phyloP scores from a whole-genome alignment of 1,140 invertebrate species.

The Drosophila parabipectinata region DNA sequence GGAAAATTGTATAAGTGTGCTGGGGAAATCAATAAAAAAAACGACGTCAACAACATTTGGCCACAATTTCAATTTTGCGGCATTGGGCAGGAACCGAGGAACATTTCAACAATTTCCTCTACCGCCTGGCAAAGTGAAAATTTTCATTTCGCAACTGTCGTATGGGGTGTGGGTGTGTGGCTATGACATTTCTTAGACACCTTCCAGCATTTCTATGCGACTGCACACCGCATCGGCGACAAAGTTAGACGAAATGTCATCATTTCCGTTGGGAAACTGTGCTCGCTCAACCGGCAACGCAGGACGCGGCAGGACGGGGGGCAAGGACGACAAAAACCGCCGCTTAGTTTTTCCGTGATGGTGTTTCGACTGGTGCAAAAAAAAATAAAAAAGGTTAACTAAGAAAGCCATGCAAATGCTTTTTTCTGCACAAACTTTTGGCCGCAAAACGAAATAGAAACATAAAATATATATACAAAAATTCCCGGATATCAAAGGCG shows the following conservation, averaged over 20 bases:
- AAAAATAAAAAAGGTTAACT: slow-evolving; percentile 78
- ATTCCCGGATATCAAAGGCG: slow-evolving; percentile 46
- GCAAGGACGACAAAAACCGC: slow-evolving; percentile 23
- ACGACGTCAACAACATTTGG: slow-evolving; percentile 73
- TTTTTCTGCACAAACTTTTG: slow-evolving; percentile 51
- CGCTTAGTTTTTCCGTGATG: slow-evolving; percentile 52
- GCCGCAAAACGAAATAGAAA: slow-evolving; percentile 6
- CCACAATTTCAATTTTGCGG: slow-evolving; percentile 74
- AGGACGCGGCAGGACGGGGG: slow-evolving; percentile 4
- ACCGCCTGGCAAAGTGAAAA: slow-evolving; percentile 53
- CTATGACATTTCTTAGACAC: slow-evolving; percentile 66
- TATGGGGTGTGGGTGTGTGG: slow-evolving; percentile 22
- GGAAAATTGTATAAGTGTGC: slow-evolving; percentile 52
- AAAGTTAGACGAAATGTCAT: slow-evolving; percentile 83
- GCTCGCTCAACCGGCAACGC: slow-evolving; percentile 61
- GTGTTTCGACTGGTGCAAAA: slow-evolving; percentile 39
- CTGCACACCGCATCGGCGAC: slow-evolving; percentile 62
- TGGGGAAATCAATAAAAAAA: slow-evolving; percentile 74
- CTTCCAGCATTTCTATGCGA: slow-evolving; percentile 72
- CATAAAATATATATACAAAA: slow-evolving; percentile 13
- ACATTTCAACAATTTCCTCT: slow-evolving; percentile 75
- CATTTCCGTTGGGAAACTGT: slow-evolving; percentile 77
- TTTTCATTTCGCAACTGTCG: slow-evolving; percentile 68
- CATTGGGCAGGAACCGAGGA: slow-evolving; percentile 35
- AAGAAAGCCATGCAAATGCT: slow-evolving; percentile 67